Base-by-base conservation (phyloP, 2,113 vertebrate genomes). In the Catharus fuscescens region DNA sequence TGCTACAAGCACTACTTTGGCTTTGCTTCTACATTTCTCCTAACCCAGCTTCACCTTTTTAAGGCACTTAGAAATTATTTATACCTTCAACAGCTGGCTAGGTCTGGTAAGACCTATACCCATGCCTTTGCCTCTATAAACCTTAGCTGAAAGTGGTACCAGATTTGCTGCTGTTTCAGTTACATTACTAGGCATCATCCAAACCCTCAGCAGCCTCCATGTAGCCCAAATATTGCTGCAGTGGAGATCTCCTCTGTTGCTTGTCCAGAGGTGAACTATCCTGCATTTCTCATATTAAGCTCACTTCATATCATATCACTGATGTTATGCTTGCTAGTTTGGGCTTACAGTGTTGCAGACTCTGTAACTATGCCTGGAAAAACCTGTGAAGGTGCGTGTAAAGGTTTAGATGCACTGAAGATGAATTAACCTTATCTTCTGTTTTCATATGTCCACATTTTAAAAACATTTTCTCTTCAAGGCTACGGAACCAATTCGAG, bases 401-500 rank as follows among this genome's bases (percentile, higher is more conserved):
- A 80, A 78, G 5, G 47, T 53, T 53, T 29, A 42, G 17, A 67
- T 65, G 8, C 31, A 11, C 42, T 78, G 44, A 38, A 47, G 57
- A 34, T 23, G 16, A 82, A 28, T 25, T 5, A 23, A 18, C n/a
- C 36, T 50, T 88, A 19, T 36, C 80, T 88, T 93, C 28, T 83
- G 6, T 53, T 97, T 86, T 66, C 54, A 25, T 47, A 38, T 38
- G 44, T 77, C 50, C 8, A 28, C 47, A 34, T 93, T 93, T 90
- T 56, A 78, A 96, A 93, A 74, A 13, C 21, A 10, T 81, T 40
- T 96, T 91, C 32, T 94, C 90, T 95, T 97, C 45, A 95, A 99
- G 99, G 98, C 97, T 89, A 98, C 97, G 17, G 98, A 99, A 86
- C 99, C 99, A 5, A 99, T 99, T 95, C 98, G 98, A 71, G 98